Conservation (phyloP, 2,797 vertebrate species). For the Telmatherina bonti region DNA sequence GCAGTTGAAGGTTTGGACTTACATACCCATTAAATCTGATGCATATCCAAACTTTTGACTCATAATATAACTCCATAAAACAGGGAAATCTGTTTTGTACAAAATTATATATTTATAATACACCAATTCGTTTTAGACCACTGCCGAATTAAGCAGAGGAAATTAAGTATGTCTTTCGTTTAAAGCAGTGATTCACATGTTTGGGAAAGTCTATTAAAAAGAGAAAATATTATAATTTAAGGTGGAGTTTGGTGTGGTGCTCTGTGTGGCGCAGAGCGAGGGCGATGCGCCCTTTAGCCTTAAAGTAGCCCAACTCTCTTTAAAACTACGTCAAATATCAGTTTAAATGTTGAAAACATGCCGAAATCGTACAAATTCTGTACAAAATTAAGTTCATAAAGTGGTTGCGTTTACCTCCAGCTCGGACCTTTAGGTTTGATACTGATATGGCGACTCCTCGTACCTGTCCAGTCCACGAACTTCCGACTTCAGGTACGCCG, state of each 20-base stretch:
- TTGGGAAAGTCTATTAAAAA: rapidly evolving
- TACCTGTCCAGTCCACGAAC: conserved; percentile 43
- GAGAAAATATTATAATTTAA: background rate
- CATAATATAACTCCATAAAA: background rate
- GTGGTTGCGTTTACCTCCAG: conserved; percentile 28
- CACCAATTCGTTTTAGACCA: background rate
- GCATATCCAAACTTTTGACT: background rate
- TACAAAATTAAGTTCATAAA: rapidly evolving
- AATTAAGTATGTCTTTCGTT: background rate
- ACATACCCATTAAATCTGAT: too few species aligned
- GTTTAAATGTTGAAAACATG: background rate
- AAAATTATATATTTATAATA: background rate
- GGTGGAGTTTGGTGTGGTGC: background rate
- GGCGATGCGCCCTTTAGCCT: background rate
- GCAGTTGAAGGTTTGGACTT: too few species aligned
- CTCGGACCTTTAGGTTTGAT: background rate
- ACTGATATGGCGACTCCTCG: background rate
- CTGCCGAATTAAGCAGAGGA: background rate
- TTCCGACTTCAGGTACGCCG: background rate
- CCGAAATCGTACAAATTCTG: background rate
- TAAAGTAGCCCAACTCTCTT: background rate
- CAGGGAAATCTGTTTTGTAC: background rate
- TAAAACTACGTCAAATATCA: background rate
- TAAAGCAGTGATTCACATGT: rapidly evolving
- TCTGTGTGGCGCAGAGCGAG: background rate